Evolutionary conservation across 1,140 invertebrate genomes (phyloP).

Genomic region (Thalassaphorura encarpata): DNA sequence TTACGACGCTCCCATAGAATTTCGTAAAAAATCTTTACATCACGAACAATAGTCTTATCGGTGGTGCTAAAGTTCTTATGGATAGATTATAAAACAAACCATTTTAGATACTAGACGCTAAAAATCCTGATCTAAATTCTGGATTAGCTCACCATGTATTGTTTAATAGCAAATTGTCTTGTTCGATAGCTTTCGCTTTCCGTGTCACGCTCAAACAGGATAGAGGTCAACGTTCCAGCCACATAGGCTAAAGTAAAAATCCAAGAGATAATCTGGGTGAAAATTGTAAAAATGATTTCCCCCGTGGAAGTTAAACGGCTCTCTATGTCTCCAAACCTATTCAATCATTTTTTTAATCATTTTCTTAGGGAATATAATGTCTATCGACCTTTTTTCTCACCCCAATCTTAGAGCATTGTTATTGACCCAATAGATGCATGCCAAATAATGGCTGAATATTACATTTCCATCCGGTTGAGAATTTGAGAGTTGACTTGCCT

Average conservation of each 20-base stretch:
- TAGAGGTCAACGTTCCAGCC: constrained; percentile 19
- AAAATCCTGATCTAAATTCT: not conserved
- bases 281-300: constrained; percentile 11
- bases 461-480: constrained; percentile 4
- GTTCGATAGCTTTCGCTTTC: constrained; percentile 25
- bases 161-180: constrained; percentile 18
- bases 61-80: constrained; percentile 12
- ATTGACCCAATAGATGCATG: constrained; percentile 21
- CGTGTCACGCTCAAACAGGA: constrained; percentile 26
- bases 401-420: constrained; percentile 17
- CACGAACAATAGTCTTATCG: not conserved
- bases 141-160: constrained; percentile 18
- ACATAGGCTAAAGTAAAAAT: constrained; percentile 22
- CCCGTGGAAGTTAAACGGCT: not conserved
- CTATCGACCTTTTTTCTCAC: constrained; percentile 4
- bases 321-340: constrained; percentile 6
- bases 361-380: too few species aligned
- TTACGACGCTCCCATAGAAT: constrained; percentile 23
- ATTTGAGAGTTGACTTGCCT: not conserved
- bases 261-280: constrained; percentile 24
- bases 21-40: constrained; percentile 24
- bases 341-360: too few species aligned
- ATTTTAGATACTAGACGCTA: not conserved
- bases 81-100: not conserved
- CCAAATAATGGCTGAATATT: constrained; percentile 17